Evolutionary conservation across 2,113 vertebrate species (phyloP).

Genomic region (Puntigrus tetrazona): DNA sequence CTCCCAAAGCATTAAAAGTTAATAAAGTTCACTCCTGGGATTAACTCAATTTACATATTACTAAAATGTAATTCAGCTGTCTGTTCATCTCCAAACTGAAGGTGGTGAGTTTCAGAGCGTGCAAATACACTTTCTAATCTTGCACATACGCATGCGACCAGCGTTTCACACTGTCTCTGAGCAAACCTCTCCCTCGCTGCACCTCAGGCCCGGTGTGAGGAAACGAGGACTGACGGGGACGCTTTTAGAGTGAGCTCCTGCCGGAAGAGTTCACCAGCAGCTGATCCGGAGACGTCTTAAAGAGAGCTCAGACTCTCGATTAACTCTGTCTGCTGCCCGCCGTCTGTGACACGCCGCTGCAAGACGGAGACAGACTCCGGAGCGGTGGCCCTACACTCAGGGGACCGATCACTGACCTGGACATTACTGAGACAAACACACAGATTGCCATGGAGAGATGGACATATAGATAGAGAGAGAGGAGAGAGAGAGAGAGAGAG

Average conservation of each 20-base stretch:
- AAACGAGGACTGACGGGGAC: conserved; percentile 60
- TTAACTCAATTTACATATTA: too few species aligned
- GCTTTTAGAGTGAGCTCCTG: not conserved
- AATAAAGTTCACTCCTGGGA: too few species aligned
- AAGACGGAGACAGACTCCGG: conserved; percentile 70
- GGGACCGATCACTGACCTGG: conserved; percentile 60
- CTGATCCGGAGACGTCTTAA: conserved; percentile 55
- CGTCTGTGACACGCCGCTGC: conserved; percentile 69
- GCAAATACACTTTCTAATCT: conserved; percentile 73
- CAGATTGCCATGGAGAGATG: too few species aligned
- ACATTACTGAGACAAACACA: too few species aligned
- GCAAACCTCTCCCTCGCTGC: conserved; percentile 57
- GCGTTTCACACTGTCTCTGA: conserved; percentile 69
- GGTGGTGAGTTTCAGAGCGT: conserved; percentile 73
- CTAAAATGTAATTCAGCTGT: too few species aligned
- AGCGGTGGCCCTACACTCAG: conserved; percentile 56
- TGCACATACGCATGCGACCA: conserved; percentile 69
- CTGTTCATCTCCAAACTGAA: conserved; percentile 72
- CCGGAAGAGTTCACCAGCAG: not conserved
- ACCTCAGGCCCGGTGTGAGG: conserved; percentile 41
- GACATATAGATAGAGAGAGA: too few species aligned
- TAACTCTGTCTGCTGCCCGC: conserved; percentile 71
- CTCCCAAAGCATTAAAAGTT: too few species aligned
- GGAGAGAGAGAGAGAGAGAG: not conserved
- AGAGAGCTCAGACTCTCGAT: conserved; percentile 63